Conservation (phyloP, 2,113 vertebrate species). For the Catharus bicknelli region DNA sequence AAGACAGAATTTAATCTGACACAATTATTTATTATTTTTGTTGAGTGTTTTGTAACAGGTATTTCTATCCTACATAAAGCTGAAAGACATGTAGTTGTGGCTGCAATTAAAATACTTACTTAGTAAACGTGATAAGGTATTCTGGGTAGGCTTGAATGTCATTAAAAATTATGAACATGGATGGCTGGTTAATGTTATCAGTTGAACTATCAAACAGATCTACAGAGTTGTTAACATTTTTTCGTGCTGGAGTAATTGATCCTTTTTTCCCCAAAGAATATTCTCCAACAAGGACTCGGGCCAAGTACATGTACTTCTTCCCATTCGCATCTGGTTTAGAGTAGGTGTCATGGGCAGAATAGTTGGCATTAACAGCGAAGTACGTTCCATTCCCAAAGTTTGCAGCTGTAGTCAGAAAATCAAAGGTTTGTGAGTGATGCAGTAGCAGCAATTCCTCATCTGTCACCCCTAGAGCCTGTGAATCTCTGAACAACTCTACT, state of each 20-base stretch:
- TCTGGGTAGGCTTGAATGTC: slow-evolving; percentile 85
- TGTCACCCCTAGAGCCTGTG: background rate
- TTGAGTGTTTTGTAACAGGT: background rate
- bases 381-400: slow-evolving; percentile 78
- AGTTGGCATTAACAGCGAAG: slow-evolving; percentile 75
- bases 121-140: slow-evolving; percentile 81
- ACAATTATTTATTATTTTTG: background rate
- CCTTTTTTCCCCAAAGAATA: slow-evolving; percentile 25
- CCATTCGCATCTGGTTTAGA: slow-evolving; percentile 30
- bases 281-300: slow-evolving; percentile 82
- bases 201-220: slow-evolving; percentile 81
- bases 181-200: background rate
- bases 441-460: background rate
- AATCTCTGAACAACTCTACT: background rate
- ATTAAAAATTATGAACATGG: slow-evolving; percentile 80
- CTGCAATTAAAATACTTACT: background rate
- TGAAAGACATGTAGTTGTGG: background rate
- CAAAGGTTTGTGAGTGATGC: background rate
- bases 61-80: background rate
- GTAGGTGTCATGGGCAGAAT: slow-evolving; percentile 69
- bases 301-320: slow-evolving; percentile 78
- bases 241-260: slow-evolving; percentile 68
- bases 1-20: background rate
- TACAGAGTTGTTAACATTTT: background rate
- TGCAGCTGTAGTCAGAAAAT: slow-evolving; percentile 60